Evolutionary conservation across 2,888 invertebrate genomes (phyloP), one percentile per base, ranked within the genome.

Genomic region (Ichneumon xanthorius): DNA sequence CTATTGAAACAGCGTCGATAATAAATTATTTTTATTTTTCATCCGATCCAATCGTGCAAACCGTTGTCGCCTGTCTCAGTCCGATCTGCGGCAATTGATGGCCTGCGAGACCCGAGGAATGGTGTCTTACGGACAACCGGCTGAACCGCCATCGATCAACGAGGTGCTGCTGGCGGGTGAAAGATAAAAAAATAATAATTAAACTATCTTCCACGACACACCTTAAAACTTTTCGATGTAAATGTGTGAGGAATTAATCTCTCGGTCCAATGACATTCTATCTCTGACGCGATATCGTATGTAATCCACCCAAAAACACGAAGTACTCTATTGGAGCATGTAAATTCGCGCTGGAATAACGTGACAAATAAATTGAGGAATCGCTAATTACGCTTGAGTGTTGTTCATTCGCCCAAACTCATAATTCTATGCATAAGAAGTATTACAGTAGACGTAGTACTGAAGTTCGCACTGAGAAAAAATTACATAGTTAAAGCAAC

Each of bases 101-200:
- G 22, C 40, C 33, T 76, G 82, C 55, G 79, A 80, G 65, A 71
- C 16, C 14, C 73, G 63, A 26, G 45, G 71, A 55, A 16, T 61
- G 30, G 16, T 72, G 68, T 33, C 40, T 11, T 82, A n/a, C 22
- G 70, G 40, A 4, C 67, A 48, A 78, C n/a, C 71, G 14, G 61
- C 48, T 6, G 79, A 61, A 6, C 30, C 4, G n/a, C 63, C 45
- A 22, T 19, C 7, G 45, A 30, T 45, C 19, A 67, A 63, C 7
- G 48, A n/a, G 9, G 61, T 65, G 37, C 22, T 50, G 33, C 26
- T 45, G 37, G 48, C 55, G 61, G 40, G 48, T 4, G 45, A 77
- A 58, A 63, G 63, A 79, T 85, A 80, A 61, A 37, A 63, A 16
- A n/a, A n/a, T n/a, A n/a, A n/a, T n/a, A n/a, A n/a, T n/a, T n/a